These are phyloP conservation scores for Elysia crispata DNA, from an alignment of 2,888 invertebrate species.

Conservation along the genomic window DNA sequence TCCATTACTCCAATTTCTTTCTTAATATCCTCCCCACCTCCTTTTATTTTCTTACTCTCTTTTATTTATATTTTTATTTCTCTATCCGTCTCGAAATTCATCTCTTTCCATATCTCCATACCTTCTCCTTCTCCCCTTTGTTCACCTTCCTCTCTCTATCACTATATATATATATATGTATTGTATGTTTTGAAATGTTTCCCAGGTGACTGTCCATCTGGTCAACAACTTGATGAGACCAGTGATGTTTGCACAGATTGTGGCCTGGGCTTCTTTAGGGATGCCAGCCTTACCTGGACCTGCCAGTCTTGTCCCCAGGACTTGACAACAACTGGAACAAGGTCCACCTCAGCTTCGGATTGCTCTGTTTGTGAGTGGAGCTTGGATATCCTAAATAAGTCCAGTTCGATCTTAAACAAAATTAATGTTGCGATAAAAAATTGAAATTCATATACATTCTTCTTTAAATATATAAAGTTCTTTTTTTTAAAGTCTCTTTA, in stretches of 20 bases:
- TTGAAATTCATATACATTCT: background rate
- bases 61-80: too few species aligned
- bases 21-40: too few species aligned
- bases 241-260: constrained; percentile 45
- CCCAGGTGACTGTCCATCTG: constrained; percentile 56
- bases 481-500: too few species aligned
- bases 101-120: too few species aligned
- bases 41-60: too few species aligned
- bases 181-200: too few species aligned
- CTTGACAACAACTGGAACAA: constrained; percentile 90
- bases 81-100: too few species aligned
- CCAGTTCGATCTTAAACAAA: too few species aligned
- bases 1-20: too few species aligned
- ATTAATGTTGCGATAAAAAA: too few species aligned
- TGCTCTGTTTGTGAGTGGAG: constrained; percentile 53
- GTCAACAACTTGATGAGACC: constrained; percentile 49
- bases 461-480: background rate
- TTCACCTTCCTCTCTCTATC: background rate
- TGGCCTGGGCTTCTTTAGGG: constrained; percentile 91
- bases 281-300: constrained; percentile 88
- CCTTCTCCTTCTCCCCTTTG: background rate
- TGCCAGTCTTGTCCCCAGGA: constrained; percentile 94
- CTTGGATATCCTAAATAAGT: too few species aligned
- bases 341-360: constrained; percentile 82
- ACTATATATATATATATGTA: background rate